Evolutionary conservation across 1,140 invertebrate genomes (phyloP).

Genomic region (Saxidomus purpurata): DNA sequence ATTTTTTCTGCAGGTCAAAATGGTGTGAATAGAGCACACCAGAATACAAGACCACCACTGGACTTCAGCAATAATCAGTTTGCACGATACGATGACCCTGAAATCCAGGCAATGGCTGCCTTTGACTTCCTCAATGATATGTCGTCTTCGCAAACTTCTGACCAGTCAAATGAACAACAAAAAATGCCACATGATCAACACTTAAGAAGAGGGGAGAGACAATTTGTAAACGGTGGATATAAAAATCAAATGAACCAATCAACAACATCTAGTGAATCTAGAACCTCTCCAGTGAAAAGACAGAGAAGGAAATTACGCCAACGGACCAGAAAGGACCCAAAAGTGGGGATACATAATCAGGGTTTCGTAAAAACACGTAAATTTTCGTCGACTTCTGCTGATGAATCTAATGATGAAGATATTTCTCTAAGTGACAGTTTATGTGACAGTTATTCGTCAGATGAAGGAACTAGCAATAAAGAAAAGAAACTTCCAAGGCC

Average conservation of each 20-base stretch:
- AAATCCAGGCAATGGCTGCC: slow-evolving; percentile 80
- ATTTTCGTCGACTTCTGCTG: slow-evolving; percentile 58
- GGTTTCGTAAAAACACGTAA: slow-evolving; percentile 20
- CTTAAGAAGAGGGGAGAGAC: slow-evolving; percentile 4
- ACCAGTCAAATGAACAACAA: slow-evolving; percentile 60
- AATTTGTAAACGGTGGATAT: neutral
- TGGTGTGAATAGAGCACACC: neutral
- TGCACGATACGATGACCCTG: slow-evolving; percentile 74
- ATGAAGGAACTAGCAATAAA: neutral
- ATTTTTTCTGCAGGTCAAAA: slow-evolving; percentile 48
- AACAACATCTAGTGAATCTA: slow-evolving; percentile 50
- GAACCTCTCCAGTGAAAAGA: slow-evolving; percentile 25
- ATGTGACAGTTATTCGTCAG: slow-evolving; percentile 47
- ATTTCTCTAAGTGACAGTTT: slow-evolving; percentile 34
- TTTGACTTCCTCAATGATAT: slow-evolving; percentile 81
- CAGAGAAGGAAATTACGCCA: slow-evolving; percentile 43
- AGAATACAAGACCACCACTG: slow-evolving; percentile 61
- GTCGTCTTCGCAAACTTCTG: slow-evolving; percentile 45
- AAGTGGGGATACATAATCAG: neutral
- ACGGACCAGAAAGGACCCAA: slow-evolving; percentile 4
- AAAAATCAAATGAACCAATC: slow-evolving; percentile 36
- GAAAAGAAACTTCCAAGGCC: neutral
- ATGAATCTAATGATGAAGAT: slow-evolving; percentile 60
- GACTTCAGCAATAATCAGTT: slow-evolving; percentile 77
- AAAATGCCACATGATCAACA: slow-evolving; percentile 40